Percentiles rank a stretch among this genome's conserved stretches.
Conservation (phyloP, 64 coral and sea anemone genomes). For the Anthopleura sola region DNA sequence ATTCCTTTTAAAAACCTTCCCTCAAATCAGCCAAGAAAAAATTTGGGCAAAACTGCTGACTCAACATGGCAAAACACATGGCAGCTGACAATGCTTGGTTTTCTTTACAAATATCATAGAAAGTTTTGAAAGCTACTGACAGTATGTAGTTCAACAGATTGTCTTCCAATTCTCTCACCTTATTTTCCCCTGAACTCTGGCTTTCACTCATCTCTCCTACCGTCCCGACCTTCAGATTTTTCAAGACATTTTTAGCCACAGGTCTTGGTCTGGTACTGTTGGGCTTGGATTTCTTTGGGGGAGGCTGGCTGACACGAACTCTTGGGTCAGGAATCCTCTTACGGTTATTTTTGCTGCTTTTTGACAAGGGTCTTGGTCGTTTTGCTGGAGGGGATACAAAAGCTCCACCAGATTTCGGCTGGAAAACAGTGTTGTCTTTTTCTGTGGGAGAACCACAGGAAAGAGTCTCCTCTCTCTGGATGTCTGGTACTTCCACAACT, state of each 20-base stretch:
- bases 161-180: neutral
- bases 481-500: slow-evolving; percentile 20
- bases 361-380: slow-evolving; percentile 25
- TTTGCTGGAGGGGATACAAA: neutral
- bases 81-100: too few species aligned
- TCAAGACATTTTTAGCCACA: slow-evolving; percentile 48
- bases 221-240: slow-evolving; percentile 58
- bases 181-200: slow-evolving; percentile 8
- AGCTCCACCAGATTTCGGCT: slow-evolving; percentile 15
- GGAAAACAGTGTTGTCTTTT: slow-evolving; percentile 41
- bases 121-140: too few species aligned
- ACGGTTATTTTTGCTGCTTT: slow-evolving; percentile 61
- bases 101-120: too few species aligned
- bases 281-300: slow-evolving; percentile 38
- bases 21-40: too few species aligned
- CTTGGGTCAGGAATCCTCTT: slow-evolving; percentile 70
- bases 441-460: slow-evolving; percentile 17
- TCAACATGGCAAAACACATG: too few species aligned
- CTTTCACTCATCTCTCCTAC: slow-evolving; percentile 18
- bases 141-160: too few species aligned
- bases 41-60: too few species aligned
- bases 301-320: slow-evolving; percentile 20
- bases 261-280: slow-evolving; percentile 48
- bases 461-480: slow-evolving; percentile 16
- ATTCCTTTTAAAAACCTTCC: too few species aligned